Percentiles rank a stretch among this genome's conserved stretches.
phyloP scores from a whole-genome alignment of 2,113 vertebrate species.

The Ovibos moschatus region DNA sequence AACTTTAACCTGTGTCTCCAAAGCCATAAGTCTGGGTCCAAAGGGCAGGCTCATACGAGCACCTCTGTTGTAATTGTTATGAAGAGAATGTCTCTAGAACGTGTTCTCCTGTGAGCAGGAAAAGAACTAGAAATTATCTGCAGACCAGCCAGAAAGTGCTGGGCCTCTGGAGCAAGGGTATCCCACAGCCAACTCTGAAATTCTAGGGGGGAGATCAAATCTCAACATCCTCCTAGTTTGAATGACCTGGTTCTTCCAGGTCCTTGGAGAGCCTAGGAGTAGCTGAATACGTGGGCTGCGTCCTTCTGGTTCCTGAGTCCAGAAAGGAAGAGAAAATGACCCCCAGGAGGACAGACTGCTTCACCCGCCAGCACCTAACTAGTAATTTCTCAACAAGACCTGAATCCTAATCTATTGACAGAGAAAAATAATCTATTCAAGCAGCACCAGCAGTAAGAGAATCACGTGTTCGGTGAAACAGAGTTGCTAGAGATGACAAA shows the following conservation, averaged over 20 bases:
- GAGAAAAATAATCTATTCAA: background rate
- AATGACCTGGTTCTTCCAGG: background rate
- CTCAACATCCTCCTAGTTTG: background rate
- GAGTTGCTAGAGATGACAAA: background rate
- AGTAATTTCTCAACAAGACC: background rate
- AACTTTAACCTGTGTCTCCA: background rate
- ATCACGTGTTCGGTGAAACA: background rate
- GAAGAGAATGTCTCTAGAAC: background rate
- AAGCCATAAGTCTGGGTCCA: background rate
- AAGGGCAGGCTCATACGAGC: background rate
- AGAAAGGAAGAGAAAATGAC: background rate
- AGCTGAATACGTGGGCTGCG: background rate
- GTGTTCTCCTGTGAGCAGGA: background rate
- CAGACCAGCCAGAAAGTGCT: background rate
- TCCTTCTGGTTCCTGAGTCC: background rate
- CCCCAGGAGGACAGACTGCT: background rate
- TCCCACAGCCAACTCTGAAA: background rate
- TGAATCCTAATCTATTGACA: background rate
- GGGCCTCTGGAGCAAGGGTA: background rate
- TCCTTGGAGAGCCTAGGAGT: background rate
- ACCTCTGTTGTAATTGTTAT: background rate
- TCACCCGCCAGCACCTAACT: background rate
- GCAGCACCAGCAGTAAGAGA: background rate
- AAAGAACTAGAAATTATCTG: background rate
- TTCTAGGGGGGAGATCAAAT: background rate